A percentile compares a stretch with the other conserved stretches of the same genome.
Conservation (phyloP, 2,888 invertebrate genomes). For the Epinotia nisella region DNA sequence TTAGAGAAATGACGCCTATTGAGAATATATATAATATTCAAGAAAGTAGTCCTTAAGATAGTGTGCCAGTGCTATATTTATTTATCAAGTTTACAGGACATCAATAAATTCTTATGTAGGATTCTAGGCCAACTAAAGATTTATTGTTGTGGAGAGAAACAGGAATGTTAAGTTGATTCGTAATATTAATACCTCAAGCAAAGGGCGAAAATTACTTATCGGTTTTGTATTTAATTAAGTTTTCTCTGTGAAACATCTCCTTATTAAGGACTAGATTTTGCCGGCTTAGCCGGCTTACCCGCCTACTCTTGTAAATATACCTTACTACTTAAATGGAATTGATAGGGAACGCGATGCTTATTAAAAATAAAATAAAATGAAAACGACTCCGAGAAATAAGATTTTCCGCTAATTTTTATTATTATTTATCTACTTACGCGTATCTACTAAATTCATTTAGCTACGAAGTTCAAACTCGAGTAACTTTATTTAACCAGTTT, state of each 20-base stretch:
- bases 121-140: constrained; percentile 35
- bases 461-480: not conserved
- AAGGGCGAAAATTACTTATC: constrained; percentile 27
- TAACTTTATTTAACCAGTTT: not conserved
- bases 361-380: too few species aligned
- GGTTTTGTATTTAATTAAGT: constrained; percentile 28
- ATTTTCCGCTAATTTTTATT: too few species aligned
- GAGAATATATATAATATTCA: not conserved
- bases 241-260: constrained; percentile 19
- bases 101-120: constrained; percentile 26
- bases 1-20: constrained; percentile 17
- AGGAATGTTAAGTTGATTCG: constrained; percentile 23
- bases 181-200: constrained; percentile 19
- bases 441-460: not conserved
- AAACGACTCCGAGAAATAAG: too few species aligned
- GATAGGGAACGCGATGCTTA: not conserved
- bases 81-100: constrained; percentile 13
- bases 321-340: not conserved
- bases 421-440: too few species aligned
- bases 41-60: constrained; percentile 18
- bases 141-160: constrained; percentile 36
- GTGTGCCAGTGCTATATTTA: constrained; percentile 27
- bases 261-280: constrained; percentile 24
- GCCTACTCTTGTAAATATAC: not conserved
- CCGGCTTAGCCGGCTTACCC: constrained; percentile 1